A percentile compares a stretch with the other conserved stretches of the same genome.
Evolutionary conservation across 2,888 invertebrate genomes (phyloP).

Genomic region (Xestia rhomboidea): DNA sequence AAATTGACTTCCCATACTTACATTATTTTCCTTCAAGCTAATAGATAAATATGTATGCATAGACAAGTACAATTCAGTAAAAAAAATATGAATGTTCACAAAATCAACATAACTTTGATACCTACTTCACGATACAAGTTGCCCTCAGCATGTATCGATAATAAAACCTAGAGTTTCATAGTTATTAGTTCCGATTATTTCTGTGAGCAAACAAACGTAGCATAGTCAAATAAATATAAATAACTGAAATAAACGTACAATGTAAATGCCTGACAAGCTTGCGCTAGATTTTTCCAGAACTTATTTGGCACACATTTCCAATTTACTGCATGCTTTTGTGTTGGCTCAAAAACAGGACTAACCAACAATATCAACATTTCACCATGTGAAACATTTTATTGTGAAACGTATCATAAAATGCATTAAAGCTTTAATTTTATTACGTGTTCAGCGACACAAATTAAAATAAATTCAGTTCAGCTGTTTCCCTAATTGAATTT

Average conservation of each 20-base stretch:
- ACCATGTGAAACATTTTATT: background rate
- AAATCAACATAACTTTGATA: background rate
- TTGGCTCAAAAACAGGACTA: slow-evolving; percentile 28
- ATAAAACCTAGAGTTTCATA: background rate
- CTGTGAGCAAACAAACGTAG: background rate
- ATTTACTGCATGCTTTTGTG: slow-evolving; percentile 31
- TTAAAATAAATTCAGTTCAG: background rate
- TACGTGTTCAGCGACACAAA: background rate
- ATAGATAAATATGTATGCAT: too few relatives aligned
- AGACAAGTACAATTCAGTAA: too few relatives aligned
- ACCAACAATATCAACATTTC: slow-evolving; percentile 6
- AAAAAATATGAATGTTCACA: too few relatives aligned
- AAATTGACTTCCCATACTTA: too few relatives aligned
- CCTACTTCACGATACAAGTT: background rate
- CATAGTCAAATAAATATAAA: slow-evolving; percentile 34
- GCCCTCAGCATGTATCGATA: background rate
- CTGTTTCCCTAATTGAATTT: background rate
- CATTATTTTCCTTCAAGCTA: background rate
- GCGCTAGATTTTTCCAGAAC: slow-evolving; percentile 39
- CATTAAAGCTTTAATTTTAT: slow-evolving; percentile 11
- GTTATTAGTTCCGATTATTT: background rate
- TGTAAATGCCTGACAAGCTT: background rate
- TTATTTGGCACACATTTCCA: slow-evolving; percentile 42
- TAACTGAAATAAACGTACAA: slow-evolving; percentile 24
- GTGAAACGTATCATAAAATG: background rate